A percentile compares a stretch with the other conserved stretches of the same genome.
These are phyloP conservation scores for Formicarius rufipectus DNA, from an alignment of 2,113 vertebrate genomes.

Conservation along the genomic window DNA sequence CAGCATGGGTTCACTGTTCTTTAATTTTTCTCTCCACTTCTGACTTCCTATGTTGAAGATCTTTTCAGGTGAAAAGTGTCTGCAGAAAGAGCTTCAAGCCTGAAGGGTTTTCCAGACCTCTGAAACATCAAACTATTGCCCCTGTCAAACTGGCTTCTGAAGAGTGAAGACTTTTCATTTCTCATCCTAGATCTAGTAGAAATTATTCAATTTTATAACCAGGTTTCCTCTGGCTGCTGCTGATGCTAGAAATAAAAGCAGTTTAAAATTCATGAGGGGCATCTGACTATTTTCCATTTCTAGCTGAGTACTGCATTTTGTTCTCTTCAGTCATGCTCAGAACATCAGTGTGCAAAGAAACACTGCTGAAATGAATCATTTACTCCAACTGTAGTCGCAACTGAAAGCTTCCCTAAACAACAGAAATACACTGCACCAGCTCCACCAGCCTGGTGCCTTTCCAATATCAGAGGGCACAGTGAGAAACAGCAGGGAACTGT, in stretches of 20 bases:
- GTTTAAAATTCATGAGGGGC: slow-evolving; percentile 29
- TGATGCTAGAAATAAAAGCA: slow-evolving; percentile 35
- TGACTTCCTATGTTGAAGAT: not conserved
- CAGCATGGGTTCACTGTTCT: not conserved
- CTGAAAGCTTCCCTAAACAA: not conserved
- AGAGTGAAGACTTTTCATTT: not conserved
- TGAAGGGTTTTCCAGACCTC: not conserved
- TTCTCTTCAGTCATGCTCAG: not conserved
- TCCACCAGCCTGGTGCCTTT: not conserved
- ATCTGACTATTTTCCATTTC: slow-evolving; percentile 21
- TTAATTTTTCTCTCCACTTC: not conserved
- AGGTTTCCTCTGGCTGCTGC: not conserved
- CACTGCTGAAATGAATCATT: not conserved
- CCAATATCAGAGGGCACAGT: not conserved
- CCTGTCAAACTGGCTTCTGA: not conserved
- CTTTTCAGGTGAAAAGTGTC: not conserved
- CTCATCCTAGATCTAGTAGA: not conserved
- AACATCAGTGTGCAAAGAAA: not conserved
- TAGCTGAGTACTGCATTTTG: not conserved
- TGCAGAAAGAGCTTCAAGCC: not conserved
- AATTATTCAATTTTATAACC: slow-evolving; percentile 3
- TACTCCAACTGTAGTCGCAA: not conserved
- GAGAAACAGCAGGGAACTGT: not conserved
- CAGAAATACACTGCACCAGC: not conserved
- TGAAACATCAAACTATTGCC: not conserved